These are phyloP conservation scores for Brachystomella parvula DNA, from an alignment of 1,140 invertebrate genomes.

Conservation along the genomic window DNA sequence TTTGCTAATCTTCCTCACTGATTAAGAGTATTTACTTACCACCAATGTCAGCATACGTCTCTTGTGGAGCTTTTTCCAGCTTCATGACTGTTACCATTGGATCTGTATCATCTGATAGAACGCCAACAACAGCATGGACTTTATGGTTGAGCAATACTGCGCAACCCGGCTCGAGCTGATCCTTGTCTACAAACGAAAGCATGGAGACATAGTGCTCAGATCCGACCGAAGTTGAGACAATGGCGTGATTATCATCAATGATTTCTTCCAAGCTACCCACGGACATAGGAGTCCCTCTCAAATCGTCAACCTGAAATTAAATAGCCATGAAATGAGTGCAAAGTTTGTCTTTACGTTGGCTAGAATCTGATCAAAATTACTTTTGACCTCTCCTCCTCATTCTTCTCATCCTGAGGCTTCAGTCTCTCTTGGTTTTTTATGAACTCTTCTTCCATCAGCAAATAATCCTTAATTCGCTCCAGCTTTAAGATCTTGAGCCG, in stretches of 20 bases:
- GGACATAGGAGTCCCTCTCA: constrained; percentile 98
- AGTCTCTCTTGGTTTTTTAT: constrained; percentile 96
- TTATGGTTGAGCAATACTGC: constrained; percentile 98
- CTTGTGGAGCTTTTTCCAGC: constrained; percentile 97
- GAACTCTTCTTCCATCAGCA: constrained; percentile 99
- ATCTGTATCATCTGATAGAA: constrained; percentile 98
- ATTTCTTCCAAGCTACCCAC: constrained; percentile 99
- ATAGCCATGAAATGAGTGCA: constrained; percentile 41
- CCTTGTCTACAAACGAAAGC: constrained; percentile 98
- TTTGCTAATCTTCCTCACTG: no score
- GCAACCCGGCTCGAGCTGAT: constrained; percentile 97
- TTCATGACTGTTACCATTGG: constrained; percentile 99
- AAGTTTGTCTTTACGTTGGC: constrained; percentile 56
- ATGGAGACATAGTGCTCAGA: constrained; percentile 99
- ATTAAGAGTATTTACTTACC: no score
- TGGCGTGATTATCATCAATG: constrained; percentile 99
- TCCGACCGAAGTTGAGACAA: constrained; percentile 98
- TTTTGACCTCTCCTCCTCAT: constrained; percentile 57
- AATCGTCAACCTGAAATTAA: constrained; percentile 77
- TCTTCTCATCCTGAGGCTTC: constrained; percentile 98
- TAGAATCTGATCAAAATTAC: constrained; percentile 23
- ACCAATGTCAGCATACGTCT: constrained; percentile 99
- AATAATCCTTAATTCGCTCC: constrained; percentile 97
- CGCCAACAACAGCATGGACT: constrained; percentile 96
- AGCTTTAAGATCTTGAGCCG: constrained; percentile 89